Percentiles rank a stretch among this genome's conserved stretches.
Evolutionary conservation across 1,140 invertebrate species (phyloP).

Genomic region (Chionoecetes opilio): DNA sequence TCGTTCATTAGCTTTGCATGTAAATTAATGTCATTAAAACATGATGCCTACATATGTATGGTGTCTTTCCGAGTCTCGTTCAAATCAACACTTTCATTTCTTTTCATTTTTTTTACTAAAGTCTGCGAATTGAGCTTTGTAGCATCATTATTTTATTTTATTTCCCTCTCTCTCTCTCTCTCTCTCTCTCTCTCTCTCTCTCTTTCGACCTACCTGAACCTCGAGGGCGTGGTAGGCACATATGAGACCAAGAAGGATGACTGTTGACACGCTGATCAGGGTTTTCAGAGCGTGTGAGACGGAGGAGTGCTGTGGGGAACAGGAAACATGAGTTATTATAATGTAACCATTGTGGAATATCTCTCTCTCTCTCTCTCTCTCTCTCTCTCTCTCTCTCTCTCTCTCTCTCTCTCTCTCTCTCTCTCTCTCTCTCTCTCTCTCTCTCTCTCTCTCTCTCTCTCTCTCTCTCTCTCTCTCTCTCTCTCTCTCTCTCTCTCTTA

Average conservation of each 20-base stretch:
- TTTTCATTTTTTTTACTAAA: too few relatives aligned
- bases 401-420: slow-evolving; percentile 64
- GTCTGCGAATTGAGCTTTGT: too few relatives aligned
- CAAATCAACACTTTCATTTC: too few relatives aligned
- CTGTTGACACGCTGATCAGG: slow-evolving; percentile 98
- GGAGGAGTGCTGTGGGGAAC: slow-evolving; percentile 93
- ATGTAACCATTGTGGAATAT: not conserved
- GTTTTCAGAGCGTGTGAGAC: slow-evolving; percentile 98
- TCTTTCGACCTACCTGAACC: slow-evolving; percentile 93
- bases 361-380: not conserved
- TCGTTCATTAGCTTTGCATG: not conserved
- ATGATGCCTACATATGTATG: too few relatives aligned
- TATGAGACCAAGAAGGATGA: slow-evolving; percentile 99
- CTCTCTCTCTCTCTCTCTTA: not conserved
- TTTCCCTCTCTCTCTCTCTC: not conserved
- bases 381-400: slow-evolving; percentile 22
- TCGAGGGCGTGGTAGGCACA: slow-evolving; percentile 99
- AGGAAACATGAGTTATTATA: not conserved
- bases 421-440: not conserved
- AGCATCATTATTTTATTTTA: not conserved
- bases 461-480: not conserved
- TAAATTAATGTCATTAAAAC: too few relatives aligned
- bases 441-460: not conserved
- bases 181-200: slow-evolving; percentile 7
- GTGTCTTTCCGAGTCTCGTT: too few relatives aligned